Base-by-base conservation (phyloP, 2,113 vertebrate species). In the Anthoscopus minutus region DNA sequence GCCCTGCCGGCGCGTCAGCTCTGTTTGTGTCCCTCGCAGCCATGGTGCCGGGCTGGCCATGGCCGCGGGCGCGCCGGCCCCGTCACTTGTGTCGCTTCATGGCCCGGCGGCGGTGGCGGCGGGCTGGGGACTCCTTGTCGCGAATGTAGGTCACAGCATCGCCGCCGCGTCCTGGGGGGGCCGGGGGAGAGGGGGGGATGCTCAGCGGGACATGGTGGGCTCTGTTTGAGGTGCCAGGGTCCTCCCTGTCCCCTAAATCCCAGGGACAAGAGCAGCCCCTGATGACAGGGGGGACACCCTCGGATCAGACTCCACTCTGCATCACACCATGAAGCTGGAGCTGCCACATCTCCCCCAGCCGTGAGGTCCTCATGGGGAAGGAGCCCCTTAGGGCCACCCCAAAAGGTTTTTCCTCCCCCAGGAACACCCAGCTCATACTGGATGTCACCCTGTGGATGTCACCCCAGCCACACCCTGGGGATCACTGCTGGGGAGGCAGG, bases 141-240 rank as follows among this genome's bases (percentile, higher is more conserved):
- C 60, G 61, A 85, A 85, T 85, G 82, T 85, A 85, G 82, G 82
- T 76, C 82, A 85, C 82, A 85, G 70, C 82, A 85, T 85, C 82
- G 71, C 60, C 51, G 51, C 81, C 60, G 82, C 82, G 60, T 57
- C 82, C 70, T 85, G 50, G 40, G 81, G 58, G 66, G n/a, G 69
- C 23, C 81, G 58, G 40, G 48, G 9, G 15, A 88, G 73, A 88
- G 82, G 53, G 54, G 47, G 48, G 57, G 45, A 76, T 22, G 28
- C 71, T 89, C 81, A 94, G 89, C 3, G 6, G 66, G 65, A 61
- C 33, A 2, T 1, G 30, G n/a, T 0, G 8, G 72, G 54, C 7
- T 88, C 28, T n/a, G 28, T 3, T 25, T 0, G 24, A 50, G 31
- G 22, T 13, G 42, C 27, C 2, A 3, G 70, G 7, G 40, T 15